Evolutionary conservation across 2,888 invertebrate genomes (phyloP).

Genomic region (Pseudeuparius sepicola): DNA sequence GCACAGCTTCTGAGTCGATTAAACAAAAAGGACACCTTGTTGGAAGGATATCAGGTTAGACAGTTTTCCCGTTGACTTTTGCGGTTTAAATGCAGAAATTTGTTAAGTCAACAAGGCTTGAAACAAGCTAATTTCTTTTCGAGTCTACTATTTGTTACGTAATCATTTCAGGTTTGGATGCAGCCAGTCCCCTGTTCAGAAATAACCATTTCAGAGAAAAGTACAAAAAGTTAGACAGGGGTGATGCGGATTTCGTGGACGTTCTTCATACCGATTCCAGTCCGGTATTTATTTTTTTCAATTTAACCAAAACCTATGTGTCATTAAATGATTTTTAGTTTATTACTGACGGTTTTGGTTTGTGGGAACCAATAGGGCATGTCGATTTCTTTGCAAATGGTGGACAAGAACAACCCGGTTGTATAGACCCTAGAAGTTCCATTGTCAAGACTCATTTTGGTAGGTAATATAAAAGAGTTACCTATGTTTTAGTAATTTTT

Average conservation of each 20-base stretch:
- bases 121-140: too few relatives aligned
- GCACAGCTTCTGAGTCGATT: constrained; percentile 46
- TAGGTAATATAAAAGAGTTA: constrained; percentile 29
- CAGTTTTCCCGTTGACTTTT: not conserved
- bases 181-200: constrained; percentile 71
- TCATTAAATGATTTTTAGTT: too few relatives aligned
- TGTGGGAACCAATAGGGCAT: constrained; percentile 49
- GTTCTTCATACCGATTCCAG: constrained; percentile 59
- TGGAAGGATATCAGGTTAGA: constrained; percentile 47
- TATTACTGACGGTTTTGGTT: constrained; percentile 50
- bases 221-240: constrained; percentile 47
- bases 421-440: constrained; percentile 45
- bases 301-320: too few relatives aligned
- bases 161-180: constrained; percentile 57
- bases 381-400: constrained; percentile 53
- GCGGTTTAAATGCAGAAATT: constrained; percentile 1
- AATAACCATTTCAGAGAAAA: constrained; percentile 44
- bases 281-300: too few relatives aligned
- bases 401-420: constrained; percentile 50
- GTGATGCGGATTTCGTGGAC: constrained; percentile 56
- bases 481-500: too few relatives aligned
- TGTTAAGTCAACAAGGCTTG: not conserved
- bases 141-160: not conserved
- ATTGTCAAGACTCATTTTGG: constrained; percentile 48
- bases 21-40: constrained; percentile 40